Percentiles rank a stretch among this genome's conserved stretches.
Evolutionary conservation across 2,888 invertebrate species (phyloP).

Genomic region (Aquatica leii): DNA sequence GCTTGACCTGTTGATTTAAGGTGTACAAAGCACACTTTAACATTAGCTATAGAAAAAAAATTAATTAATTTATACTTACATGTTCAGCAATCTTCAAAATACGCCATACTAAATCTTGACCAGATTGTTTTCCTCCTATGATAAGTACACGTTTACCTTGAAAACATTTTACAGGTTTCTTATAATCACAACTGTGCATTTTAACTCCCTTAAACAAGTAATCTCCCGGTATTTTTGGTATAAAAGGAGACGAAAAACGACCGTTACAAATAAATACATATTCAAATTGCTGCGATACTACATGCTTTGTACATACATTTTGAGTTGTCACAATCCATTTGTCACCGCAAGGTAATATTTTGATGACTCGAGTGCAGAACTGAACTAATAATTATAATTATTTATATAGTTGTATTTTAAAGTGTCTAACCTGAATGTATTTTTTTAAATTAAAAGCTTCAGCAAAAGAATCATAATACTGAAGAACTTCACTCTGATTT

Average conservation of each 20-base stretch:
- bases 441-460: not conserved
- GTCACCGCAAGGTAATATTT: slow-evolving; percentile 47
- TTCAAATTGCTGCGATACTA: slow-evolving; percentile 43
- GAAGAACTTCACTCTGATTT: not conserved
- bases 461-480: not conserved
- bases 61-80: not conserved
- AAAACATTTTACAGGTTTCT: slow-evolving; percentile 71
- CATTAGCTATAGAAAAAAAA: no score
- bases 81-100: slow-evolving; percentile 26
- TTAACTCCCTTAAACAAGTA: slow-evolving; percentile 68
- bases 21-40: no score
- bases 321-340: slow-evolving; percentile 70
- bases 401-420: not conserved
- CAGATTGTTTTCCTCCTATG: slow-evolving; percentile 88
- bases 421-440: not conserved
- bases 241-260: not conserved
- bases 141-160: slow-evolving; percentile 74
- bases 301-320: slow-evolving; percentile 63
- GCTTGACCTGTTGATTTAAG: no score
- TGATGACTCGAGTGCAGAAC: slow-evolving; percentile 49
- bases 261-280: slow-evolving; percentile 5
- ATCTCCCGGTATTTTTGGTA: slow-evolving; percentile 70
- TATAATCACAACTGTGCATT: slow-evolving; percentile 85
- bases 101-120: slow-evolving; percentile 73
- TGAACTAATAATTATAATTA: slow-evolving; percentile 30